Evolutionary conservation across 92 coral and sea anemone genomes (phyloP).

Genomic region (Anthopleura xanthogrammica): DNA sequence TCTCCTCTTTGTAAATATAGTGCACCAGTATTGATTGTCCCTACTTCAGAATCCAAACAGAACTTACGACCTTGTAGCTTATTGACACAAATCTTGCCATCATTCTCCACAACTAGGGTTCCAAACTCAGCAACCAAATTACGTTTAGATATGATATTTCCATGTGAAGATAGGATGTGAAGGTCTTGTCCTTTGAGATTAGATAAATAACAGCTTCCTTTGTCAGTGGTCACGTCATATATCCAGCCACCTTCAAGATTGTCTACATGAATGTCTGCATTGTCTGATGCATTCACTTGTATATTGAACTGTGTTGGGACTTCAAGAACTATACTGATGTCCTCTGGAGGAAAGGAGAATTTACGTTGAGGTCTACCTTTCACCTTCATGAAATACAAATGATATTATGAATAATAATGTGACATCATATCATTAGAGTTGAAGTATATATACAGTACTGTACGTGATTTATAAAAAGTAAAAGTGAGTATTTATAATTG

Average conservation of each 20-base stretch:
- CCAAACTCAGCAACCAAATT: constrained; percentile 68
- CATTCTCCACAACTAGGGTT: constrained; percentile 44
- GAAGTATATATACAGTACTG: too few species aligned
- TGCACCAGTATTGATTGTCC: constrained; percentile 58
- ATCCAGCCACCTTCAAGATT: constrained; percentile 67
- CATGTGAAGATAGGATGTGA: constrained; percentile 45
- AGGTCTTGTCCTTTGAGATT: constrained; percentile 63
- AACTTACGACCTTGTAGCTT: constrained; percentile 87
- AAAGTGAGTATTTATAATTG: too few species aligned
- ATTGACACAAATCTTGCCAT: constrained; percentile 61
- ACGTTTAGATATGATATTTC: constrained; percentile 63
- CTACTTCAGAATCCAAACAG: constrained; percentile 56
- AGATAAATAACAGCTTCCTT: constrained; percentile 54
- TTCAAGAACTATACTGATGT: constrained; percentile 53
- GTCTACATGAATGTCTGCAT: constrained; percentile 55
- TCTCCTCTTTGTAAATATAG: constrained; percentile 64
- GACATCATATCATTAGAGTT: too few species aligned
- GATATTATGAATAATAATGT: too few species aligned
- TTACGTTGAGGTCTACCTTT: constrained; percentile 52
- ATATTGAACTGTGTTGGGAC: constrained; percentile 62
- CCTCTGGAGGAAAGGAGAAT: constrained; percentile 48
- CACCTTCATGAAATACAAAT: constrained; percentile 20
- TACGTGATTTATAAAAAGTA: too few species aligned
- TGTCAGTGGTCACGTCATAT: constrained; percentile 42
- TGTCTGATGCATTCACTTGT: constrained; percentile 43